Evolutionary conservation across 2,888 invertebrate genomes (phyloP).

Genomic region (Drosophila fulvimacula): DNA sequence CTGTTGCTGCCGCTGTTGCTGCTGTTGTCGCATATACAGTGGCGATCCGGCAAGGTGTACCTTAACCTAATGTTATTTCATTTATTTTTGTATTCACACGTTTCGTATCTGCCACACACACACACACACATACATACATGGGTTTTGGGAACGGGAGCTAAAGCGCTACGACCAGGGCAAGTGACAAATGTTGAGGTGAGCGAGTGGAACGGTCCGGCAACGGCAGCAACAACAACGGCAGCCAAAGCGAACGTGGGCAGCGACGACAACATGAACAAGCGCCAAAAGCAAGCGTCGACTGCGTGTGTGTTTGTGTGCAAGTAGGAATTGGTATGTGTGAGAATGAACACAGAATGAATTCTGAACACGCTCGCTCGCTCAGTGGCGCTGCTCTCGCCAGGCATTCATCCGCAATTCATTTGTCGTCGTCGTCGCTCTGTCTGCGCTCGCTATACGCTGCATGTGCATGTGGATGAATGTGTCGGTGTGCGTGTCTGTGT

Average conservation of each 20-base stretch:
- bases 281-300: conserved; percentile 38
- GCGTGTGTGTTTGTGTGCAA: conserved; percentile 12
- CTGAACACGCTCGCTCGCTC: conserved; percentile 13
- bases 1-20: conserved; percentile 11
- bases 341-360: conserved; percentile 66
- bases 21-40: conserved; percentile 53
- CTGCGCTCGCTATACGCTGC: conserved; percentile 46
- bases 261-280: conserved; percentile 41
- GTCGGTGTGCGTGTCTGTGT: conserved; percentile 2
- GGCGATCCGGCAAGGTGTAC: conserved; percentile 77
- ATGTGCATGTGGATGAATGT: conserved; percentile 19
- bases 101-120: conserved; percentile 41
- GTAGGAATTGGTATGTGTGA: conserved; percentile 49
- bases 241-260: conserved; percentile 48
- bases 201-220: conserved; percentile 43
- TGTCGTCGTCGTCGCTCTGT: conserved; percentile 61
- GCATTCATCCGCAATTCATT: conserved; percentile 53
- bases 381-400: conserved; percentile 29
- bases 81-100: conserved; percentile 80
- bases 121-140: conserved; percentile 12
- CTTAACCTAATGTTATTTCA: conserved; percentile 78
- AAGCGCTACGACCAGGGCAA: conserved; percentile 31
- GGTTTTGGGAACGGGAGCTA: conserved; percentile 17
- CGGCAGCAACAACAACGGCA: conserved; percentile 20
- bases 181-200: conserved; percentile 55